Evolutionary conservation across 2,797 vertebrate genomes (phyloP).

Genomic region (Tinamus major): DNA sequence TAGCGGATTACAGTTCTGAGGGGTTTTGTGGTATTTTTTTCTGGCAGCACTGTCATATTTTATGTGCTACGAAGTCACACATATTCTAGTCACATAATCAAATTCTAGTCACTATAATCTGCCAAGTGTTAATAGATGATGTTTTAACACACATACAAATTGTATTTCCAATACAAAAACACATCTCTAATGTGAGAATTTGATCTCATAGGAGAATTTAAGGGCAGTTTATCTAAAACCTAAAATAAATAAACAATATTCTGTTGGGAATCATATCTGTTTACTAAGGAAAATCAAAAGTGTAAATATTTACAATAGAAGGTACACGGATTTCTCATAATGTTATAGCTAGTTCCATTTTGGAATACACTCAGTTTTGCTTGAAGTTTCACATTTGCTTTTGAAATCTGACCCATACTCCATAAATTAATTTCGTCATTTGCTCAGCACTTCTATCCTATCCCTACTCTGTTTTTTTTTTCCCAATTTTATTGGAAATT

Average conservation of each 20-base stretch:
- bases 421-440: conserved; percentile 22
- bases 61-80: background rate
- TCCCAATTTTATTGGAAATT: background rate
- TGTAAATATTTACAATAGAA: conserved; percentile 72
- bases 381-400: conserved; percentile 44
- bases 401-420: conserved; percentile 48
- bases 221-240: conserved; percentile 51
- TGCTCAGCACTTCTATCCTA: conserved; percentile 14
- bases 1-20: background rate
- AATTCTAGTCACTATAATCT: background rate
- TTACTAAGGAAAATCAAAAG: conserved; percentile 57
- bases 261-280: conserved; percentile 48
- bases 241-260: conserved; percentile 63
- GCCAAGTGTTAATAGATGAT: background rate
- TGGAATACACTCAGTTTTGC: conserved; percentile 38
- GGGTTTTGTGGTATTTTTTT: background rate
- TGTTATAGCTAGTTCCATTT: conserved; percentile 57
- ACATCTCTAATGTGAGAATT: conserved; percentile 22
- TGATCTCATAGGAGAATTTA: conserved; percentile 40
- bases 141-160: background rate
- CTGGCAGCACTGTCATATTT: background rate
- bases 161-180: background rate
- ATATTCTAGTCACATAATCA: background rate
- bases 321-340: conserved; percentile 41
- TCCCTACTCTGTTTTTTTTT: background rate